These are phyloP conservation scores for Acromyrmex echinatior DNA, from an alignment of 1,140 invertebrate genomes.

Conservation along the genomic window DNA sequence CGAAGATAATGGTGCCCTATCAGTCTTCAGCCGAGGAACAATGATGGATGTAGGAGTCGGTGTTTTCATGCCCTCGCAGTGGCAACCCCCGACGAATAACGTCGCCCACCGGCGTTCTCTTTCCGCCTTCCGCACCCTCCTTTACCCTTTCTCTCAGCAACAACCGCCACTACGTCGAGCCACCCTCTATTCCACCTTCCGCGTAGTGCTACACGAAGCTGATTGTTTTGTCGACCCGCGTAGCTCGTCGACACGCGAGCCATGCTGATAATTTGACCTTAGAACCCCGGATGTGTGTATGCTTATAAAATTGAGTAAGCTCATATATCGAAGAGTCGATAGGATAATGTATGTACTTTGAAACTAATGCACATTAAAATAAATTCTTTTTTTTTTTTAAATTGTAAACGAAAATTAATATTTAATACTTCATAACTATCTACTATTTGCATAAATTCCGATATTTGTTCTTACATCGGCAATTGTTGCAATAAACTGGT, in stretches of 20 bases:
- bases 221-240: slow-evolving; percentile 82
- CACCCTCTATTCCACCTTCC: slow-evolving; percentile 51
- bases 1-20: slow-evolving; percentile 85
- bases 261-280: slow-evolving; percentile 79
- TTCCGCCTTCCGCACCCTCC: slow-evolving; percentile 35
- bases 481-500: neutral
- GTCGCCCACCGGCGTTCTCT: slow-evolving; percentile 54
- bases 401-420: neutral
- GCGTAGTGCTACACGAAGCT: slow-evolving; percentile 69
- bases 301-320: slow-evolving; percentile 51
- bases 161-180: slow-evolving; percentile 15
- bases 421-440: neutral
- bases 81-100: slow-evolving; percentile 59
- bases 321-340: neutral
- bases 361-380: neutral
- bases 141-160: neutral
- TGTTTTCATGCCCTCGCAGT: slow-evolving; percentile 82
- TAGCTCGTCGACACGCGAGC: slow-evolving; percentile 74
- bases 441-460: neutral
- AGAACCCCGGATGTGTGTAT: slow-evolving; percentile 44
- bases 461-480: neutral
- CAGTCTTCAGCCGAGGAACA: slow-evolving; percentile 84
- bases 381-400: neutral
- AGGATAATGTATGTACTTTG: neutral
- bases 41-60: slow-evolving; percentile 85